These are phyloP conservation scores for Priocnemis perturbator DNA, from an alignment of 2,888 invertebrate species.

Conservation along the genomic window DNA sequence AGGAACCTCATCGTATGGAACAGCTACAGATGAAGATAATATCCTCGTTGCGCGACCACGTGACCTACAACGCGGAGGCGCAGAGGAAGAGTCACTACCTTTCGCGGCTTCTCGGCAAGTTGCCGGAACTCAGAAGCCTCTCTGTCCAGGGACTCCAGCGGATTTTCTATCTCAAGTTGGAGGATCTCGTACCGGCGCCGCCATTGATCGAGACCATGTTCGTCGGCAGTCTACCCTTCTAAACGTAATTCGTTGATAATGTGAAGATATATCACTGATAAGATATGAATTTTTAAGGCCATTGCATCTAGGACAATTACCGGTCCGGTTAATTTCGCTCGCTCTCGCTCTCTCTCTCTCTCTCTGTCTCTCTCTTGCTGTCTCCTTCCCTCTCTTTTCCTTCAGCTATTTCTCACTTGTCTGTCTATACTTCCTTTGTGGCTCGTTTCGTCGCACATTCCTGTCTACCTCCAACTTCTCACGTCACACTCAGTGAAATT, in stretches of 20 bases:
- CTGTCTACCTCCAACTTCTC: background rate
- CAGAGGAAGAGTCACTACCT: slow-evolving; percentile 95
- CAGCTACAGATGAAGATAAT: slow-evolving; percentile 98
- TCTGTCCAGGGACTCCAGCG: slow-evolving; percentile 95
- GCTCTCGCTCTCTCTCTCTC: slow-evolving; percentile 42
- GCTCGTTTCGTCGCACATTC: background rate
- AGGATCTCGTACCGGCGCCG: slow-evolving; percentile 93
- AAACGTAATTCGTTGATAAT: slow-evolving; percentile 64
- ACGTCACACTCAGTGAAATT: background rate
- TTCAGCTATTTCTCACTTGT: slow-evolving; percentile 45
- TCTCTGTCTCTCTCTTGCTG: slow-evolving; percentile 30
- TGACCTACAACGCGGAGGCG: slow-evolving; percentile 92
- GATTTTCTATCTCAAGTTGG: slow-evolving; percentile 94
- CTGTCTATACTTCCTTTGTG: slow-evolving; percentile 34
- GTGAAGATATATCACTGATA: too few relatives aligned
- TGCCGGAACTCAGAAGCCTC: slow-evolving; percentile 93
- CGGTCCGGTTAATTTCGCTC: slow-evolving; percentile 38
- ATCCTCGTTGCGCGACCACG: slow-evolving; percentile 95
- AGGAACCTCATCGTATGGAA: slow-evolving; percentile 94
- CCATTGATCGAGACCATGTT: slow-evolving; percentile 97
- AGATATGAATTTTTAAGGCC: slow-evolving; percentile 38
- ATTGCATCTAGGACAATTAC: slow-evolving; percentile 45
- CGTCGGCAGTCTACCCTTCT: slow-evolving; percentile 95
- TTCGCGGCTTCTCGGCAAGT: slow-evolving; percentile 92
- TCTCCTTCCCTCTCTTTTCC: slow-evolving; percentile 20